Percentiles rank a stretch among this genome's conserved stretches.
These are phyloP conservation scores for Napeogenes sylphis DNA, from an alignment of 2,888 invertebrate genomes.

Conservation along the genomic window DNA sequence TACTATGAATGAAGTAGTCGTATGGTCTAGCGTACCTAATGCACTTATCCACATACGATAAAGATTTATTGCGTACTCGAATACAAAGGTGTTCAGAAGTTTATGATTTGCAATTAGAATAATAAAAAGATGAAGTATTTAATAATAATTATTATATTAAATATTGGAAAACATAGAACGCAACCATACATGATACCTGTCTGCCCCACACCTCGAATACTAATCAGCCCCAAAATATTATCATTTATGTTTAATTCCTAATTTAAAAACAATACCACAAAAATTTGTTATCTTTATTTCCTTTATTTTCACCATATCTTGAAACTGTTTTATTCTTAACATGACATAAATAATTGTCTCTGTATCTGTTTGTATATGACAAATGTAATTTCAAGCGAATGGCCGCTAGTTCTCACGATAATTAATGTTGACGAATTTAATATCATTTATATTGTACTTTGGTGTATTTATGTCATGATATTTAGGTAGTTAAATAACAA, in stretches of 20 bases:
- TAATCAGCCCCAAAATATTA: too few relatives aligned
- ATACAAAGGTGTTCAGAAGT: conserved; percentile 10
- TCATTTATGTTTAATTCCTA: too few relatives aligned
- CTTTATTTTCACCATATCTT: too few relatives aligned
- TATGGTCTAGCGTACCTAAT: conserved; percentile 36
- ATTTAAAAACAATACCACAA: too few relatives aligned
- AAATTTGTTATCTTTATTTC: too few relatives aligned
- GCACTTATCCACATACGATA: conserved; percentile 36
- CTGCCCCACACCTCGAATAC: too few relatives aligned
- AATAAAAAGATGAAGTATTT: not conserved
- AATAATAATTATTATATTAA: not conserved
- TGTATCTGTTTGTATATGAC: too few relatives aligned
- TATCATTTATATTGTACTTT: not conserved
- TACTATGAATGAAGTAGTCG: conserved; percentile 18
- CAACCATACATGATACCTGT: too few relatives aligned
- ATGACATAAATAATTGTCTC: too few relatives aligned
- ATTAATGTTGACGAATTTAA: not conserved
- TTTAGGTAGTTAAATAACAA: too few relatives aligned
- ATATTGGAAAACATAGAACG: not conserved
- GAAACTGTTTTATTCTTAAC: too few relatives aligned
- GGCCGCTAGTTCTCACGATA: not conserved
- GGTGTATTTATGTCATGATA: not conserved
- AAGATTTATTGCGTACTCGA: conserved; percentile 23
- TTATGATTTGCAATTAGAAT: not conserved
- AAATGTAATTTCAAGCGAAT: not conserved